Base-by-base conservation (phyloP, 2,888 invertebrate genomes). In the Chorisops tibialis region DNA sequence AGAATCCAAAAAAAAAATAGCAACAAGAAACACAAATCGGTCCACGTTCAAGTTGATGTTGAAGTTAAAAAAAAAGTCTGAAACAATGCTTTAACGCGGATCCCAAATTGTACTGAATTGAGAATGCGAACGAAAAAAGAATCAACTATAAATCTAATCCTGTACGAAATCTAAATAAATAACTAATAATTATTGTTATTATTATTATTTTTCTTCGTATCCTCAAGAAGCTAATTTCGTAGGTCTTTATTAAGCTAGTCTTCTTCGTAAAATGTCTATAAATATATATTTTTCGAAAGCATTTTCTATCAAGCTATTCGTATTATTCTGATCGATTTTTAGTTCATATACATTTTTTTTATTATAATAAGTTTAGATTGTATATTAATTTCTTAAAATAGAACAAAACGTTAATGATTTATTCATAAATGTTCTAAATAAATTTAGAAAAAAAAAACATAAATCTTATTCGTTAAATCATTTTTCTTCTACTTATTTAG, bases 361-460 rank as follows among this genome's bases (percentile, higher is more conserved):
- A 19, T 21, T n/a, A 21, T 21, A 47, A 11, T n/a, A 52, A 37
- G 22, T 14, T 35, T 50, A 2, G n/a, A 38, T 38, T 52, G 51
- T 52, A 52, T 19, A 52, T 52, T 52, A 52, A 38, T 18, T 37
- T 5, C 11, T 35, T 19, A 35, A 14, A 7, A 7, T 30, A 30
- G 30, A 30, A 37, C 37, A n/a, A 50, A 50, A 50, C 18, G 50
- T 37, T 50, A n/a, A 49, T 52, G 18, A 52, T 52, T 39, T 47
- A 18, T 50, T n/a, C 30, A 16, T 24, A 30, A 30, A 30, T 14
- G 30, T 50, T 48, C 24, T 11, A 48, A 9, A 9, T 41, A 16
- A 41, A 16, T 41, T 11, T 41, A 37, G 37, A 9, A 9, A 14
- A 12, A 14, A 43, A n/a, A 43, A 16, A 43, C 43, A 18, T 43